phyloP scores from a whole-genome alignment of 1,140 invertebrate species.

The Drosophila kohkoa region DNA sequence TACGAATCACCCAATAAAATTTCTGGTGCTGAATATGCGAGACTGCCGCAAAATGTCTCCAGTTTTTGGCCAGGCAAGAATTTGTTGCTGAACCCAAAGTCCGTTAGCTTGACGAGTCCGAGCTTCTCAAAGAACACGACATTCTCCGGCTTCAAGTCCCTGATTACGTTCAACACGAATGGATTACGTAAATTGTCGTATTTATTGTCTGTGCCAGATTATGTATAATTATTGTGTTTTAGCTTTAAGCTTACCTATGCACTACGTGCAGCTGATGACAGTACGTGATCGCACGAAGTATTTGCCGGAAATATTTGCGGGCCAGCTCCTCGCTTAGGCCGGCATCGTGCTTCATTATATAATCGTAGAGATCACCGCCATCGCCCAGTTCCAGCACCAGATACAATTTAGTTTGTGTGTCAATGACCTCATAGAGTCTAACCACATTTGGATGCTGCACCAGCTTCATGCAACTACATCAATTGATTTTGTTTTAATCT shows the following conservation, averaged over 20 bases:
- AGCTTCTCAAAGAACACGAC: conserved; percentile 99
- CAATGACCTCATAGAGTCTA: conserved; percentile 99
- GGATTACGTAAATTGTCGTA: conserved; percentile 57
- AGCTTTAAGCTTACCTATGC: conserved; percentile 90
- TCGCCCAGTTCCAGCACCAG: conserved; percentile 99
- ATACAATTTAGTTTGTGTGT: conserved; percentile 98
- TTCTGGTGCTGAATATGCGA: conserved; percentile 99
- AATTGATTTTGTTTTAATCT: not conserved
- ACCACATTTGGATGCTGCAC: conserved; percentile 99
- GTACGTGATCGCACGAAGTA: conserved; percentile 98
- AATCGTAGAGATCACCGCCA: conserved; percentile 99
- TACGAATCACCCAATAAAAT: conserved; percentile 98
- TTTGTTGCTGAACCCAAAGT: conserved; percentile 99
- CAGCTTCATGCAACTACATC: conserved; percentile 97
- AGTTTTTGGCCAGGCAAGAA: conserved; percentile 99
- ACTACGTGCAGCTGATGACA: conserved; percentile 97
- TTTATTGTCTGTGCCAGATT: not conserved
- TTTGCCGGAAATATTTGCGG: conserved; percentile 97
- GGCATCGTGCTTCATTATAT: conserved; percentile 98
- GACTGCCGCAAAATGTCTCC: conserved; percentile 99
- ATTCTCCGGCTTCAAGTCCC: conserved; percentile 99
- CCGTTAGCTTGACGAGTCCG: conserved; percentile 98
- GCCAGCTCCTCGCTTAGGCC: conserved; percentile 92
- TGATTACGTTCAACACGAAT: conserved; percentile 89
- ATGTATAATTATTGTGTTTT: conserved; percentile 12